A percentile compares a stretch with the other conserved stretches of the same genome.
Evolutionary conservation across 2,888 invertebrate species (phyloP).

Genomic region (Machimus atricapillus): DNA sequence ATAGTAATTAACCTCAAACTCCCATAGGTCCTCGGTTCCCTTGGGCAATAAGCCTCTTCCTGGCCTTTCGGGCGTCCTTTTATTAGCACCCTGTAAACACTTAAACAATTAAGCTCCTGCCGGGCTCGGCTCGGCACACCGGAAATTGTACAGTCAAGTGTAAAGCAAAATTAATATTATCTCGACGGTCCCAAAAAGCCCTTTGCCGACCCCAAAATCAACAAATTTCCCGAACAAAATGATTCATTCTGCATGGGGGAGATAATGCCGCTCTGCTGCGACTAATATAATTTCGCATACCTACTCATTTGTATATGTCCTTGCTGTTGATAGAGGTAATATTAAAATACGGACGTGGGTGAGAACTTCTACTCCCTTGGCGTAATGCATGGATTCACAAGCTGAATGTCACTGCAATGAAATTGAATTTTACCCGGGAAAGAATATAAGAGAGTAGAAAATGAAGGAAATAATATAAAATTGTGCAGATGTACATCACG

Average conservation of each 20-base stretch:
- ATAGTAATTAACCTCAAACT: neutral
- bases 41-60: neutral
- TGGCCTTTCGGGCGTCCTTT: neutral
- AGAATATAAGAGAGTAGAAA: neutral
- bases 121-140: conserved; percentile 4
- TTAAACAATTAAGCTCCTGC: conserved; percentile 32
- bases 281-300: conserved; percentile 29
- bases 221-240: conserved; percentile 35
- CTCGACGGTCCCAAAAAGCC: conserved; percentile 16
- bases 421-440: neutral
- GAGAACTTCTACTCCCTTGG: neutral
- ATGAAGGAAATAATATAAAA: neutral
- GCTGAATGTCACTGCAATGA: neutral
- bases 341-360: neutral
- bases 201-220: conserved; percentile 27
- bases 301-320: neutral
- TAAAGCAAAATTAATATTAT: conserved; percentile 37
- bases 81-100: conserved; percentile 11
- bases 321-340: conserved; percentile 17
- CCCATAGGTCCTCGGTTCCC: neutral
- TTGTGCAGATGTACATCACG: neutral
- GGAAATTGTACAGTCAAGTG: conserved; percentile 37
- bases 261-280: conserved; percentile 6
- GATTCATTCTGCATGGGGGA: conserved; percentile 31
- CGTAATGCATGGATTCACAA: neutral